A percentile compares a stretch with the other conserved stretches of the same genome.
phyloP scores from a whole-genome alignment of 2,888 invertebrate species.

The Noctua janthe region DNA sequence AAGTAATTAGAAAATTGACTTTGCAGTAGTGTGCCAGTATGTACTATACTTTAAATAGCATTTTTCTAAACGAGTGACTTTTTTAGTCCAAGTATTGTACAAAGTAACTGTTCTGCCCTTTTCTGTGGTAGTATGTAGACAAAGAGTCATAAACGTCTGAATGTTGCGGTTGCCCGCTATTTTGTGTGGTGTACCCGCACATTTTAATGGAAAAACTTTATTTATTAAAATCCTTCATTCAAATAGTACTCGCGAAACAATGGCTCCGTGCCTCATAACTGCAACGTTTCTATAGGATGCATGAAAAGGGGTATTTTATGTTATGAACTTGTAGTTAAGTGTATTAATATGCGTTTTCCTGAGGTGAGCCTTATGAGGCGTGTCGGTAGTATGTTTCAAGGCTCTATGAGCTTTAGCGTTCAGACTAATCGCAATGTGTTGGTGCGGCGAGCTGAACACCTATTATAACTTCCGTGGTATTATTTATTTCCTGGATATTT shows the following conservation, averaged over 20 bases:
- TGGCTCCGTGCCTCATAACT: constrained; percentile 12
- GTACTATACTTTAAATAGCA: not conserved
- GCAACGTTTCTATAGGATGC: constrained; percentile 22
- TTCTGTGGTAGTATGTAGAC: constrained; percentile 11
- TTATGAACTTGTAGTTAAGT: not conserved
- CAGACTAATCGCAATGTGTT: constrained; percentile 17
- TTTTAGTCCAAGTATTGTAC: not conserved
- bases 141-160: constrained; percentile 38
- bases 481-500: not conserved
- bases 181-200: constrained; percentile 35
- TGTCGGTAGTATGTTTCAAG: constrained; percentile 8
- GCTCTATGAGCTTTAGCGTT: not conserved
- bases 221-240: constrained; percentile 63
- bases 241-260: constrained; percentile 48
- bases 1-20: not conserved
- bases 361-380: not conserved
- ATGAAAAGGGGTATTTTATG: constrained; percentile 13
- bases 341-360: constrained; percentile 5
- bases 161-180: constrained; percentile 43
- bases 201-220: constrained; percentile 67
- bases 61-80: not conserved
- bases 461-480: not conserved
- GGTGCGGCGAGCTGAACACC: not conserved
- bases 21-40: not conserved
- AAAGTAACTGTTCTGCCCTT: constrained; percentile 12